These are phyloP conservation scores for Volucella bombylans DNA, from an alignment of 2,888 invertebrate genomes.

Conservation along the genomic window DNA sequence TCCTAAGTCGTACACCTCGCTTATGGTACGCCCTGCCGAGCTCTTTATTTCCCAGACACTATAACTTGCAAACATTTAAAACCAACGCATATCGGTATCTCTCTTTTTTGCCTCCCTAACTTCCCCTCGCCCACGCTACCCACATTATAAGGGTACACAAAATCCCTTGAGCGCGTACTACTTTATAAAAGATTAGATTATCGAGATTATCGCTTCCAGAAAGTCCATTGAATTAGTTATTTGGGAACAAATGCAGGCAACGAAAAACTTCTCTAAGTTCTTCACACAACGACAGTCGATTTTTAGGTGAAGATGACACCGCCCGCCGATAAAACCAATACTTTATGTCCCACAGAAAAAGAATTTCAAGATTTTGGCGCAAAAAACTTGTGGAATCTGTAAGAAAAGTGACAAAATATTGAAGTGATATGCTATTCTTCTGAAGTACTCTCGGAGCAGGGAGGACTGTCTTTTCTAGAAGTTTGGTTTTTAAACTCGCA, in stretches of 20 bases:
- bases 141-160: too few species aligned
- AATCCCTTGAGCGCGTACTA: too few species aligned
- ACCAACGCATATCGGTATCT: too few species aligned
- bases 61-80: slow-evolving; percentile 79
- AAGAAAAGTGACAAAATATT: slow-evolving; percentile 76
- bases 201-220: slow-evolving; percentile 75
- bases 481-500: too few species aligned
- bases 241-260: slow-evolving; percentile 78
- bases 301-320: slow-evolving; percentile 48
- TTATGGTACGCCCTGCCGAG: too few species aligned
- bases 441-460: too few species aligned
- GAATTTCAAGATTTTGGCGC: slow-evolving; percentile 75
- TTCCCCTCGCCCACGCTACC: too few species aligned
- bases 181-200: too few species aligned
- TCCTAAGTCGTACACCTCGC: too few species aligned
- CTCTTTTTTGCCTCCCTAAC: too few species aligned
- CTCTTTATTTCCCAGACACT: slow-evolving; percentile 80
- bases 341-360: slow-evolving; percentile 75
- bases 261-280: slow-evolving; percentile 20
- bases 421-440: too few species aligned
- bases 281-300: slow-evolving; percentile 57
- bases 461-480: too few species aligned
- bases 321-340: slow-evolving; percentile 10
- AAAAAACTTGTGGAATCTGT: slow-evolving; percentile 73
- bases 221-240: slow-evolving; percentile 77